Base-by-base conservation (phyloP, 2,888 invertebrate genomes). In the Leptopterna dolabrata region DNA sequence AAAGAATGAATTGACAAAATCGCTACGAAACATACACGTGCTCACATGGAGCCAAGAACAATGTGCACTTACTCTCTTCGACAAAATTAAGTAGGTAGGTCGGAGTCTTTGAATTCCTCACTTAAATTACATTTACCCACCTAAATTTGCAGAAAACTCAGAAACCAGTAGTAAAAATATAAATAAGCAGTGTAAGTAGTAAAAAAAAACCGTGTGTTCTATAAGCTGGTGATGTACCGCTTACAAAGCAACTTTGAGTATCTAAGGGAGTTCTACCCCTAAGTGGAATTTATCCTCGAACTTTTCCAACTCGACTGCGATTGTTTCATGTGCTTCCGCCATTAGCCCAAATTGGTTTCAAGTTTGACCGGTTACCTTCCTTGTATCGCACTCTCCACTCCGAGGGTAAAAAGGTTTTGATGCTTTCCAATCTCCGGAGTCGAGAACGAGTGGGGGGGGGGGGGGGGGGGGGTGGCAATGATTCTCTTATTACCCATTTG, bases 261-360 rank as follows among this genome's bases (percentile, higher is more conserved):
- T 30, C 16, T 36, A 19, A 14, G 41, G 27, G 71, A 71, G 71
- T 30, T 41, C 29, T 16, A n/a, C 36, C 19, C 19, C 73, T 30
- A 73, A 73, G 73, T 73, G 73, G 73, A 73, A 73, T 36, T 16
- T 41, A 73, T 73, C 73, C 73, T 19, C 14, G 36, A 73, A 73
- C n/a, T 73, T 36, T 73, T 36, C 41, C 36, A 73, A 73, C 73
- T 30, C 13, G 19, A 73, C 36, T 30, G 41, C 36, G 73, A 73
- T 73, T 73, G 73, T 73, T 73, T 73, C 73, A 73, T 73, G 73
- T 73, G 73, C 73, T 73, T 73, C 73, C 41, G 41, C 73, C 73
- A 73, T 73, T 73, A 73, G 73, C 73, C 73, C 73, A 73, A 73
- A 73, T 73, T 73, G 73, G 73, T 73, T 73, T 73, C 73, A 73